Evolutionary conservation across 2,797 vertebrate genomes (phyloP).

Genomic region (Eleutherodactylus coqui): DNA sequence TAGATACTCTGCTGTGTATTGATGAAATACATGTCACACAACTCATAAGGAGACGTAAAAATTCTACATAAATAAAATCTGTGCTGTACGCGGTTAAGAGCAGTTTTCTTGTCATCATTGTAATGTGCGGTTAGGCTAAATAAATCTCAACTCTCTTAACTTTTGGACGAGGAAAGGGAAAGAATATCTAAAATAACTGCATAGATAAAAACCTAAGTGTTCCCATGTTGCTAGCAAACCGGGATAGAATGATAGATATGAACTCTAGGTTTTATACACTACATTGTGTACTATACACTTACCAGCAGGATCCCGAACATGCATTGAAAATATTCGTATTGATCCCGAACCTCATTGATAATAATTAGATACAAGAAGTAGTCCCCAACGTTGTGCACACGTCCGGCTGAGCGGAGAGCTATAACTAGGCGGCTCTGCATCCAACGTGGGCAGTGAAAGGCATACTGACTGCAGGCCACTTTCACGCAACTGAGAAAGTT

Average conservation of each 20-base stretch:
- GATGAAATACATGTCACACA: constrained; percentile 56
- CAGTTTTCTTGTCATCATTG: constrained; percentile 40
- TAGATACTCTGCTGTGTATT: constrained; percentile 45
- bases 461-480: too few relatives aligned
- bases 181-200: constrained; percentile 27
- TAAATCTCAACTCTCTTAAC: constrained; percentile 45
- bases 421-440: background rate
- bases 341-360: background rate
- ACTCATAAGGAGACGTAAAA: constrained; percentile 48
- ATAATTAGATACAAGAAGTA: background rate
- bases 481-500: too few relatives aligned
- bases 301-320: background rate
- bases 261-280: background rate
- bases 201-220: constrained; percentile 30
- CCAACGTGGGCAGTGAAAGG: too few relatives aligned
- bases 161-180: background rate
- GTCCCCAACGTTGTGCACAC: background rate
- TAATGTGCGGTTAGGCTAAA: constrained; percentile 36
- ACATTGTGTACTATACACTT: background rate
- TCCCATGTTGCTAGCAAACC: background rate
- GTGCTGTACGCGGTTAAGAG: constrained; percentile 39
- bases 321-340: background rate
- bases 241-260: background rate
- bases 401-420: background rate
- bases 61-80: constrained; percentile 45